Percentiles rank a stretch among this genome's conserved stretches.
phyloP scores from a whole-genome alignment of 2,888 invertebrate species.

The Branchipolynoe longqiensis region DNA sequence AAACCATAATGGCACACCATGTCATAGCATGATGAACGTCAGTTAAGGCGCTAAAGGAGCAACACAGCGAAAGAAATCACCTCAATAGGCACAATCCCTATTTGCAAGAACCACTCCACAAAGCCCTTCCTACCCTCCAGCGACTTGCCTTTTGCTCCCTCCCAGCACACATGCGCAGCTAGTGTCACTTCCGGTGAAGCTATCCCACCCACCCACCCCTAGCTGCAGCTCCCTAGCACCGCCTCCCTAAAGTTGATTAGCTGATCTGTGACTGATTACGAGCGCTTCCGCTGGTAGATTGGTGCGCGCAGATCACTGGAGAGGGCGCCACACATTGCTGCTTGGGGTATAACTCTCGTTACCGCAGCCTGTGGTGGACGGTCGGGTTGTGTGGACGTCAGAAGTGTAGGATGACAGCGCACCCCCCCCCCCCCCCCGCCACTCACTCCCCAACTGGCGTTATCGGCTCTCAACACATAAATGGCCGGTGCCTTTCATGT shows the following conservation, averaged over 20 bases:
- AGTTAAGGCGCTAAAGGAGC: too few species aligned
- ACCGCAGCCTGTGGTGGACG: background rate
- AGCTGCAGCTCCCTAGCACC: constrained; percentile 9
- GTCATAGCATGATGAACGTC: too few species aligned
- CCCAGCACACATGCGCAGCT: constrained; percentile 25
- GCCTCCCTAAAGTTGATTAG: constrained; percentile 42
- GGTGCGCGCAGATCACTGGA: constrained; percentile 37
- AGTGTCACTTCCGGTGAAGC: constrained; percentile 21
- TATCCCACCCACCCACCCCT: constrained; percentile 29
- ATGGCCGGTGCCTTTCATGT: background rate
- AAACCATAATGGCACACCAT: too few species aligned
- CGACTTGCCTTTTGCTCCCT: background rate
- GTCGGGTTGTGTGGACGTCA: too few species aligned
- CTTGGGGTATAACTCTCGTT: constrained; percentile 7
- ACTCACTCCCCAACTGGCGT: too few species aligned
- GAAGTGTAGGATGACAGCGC: constrained; percentile 3
- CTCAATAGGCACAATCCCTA: too few species aligned
- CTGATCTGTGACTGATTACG: constrained; percentile 24
- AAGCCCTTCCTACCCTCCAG: background rate
- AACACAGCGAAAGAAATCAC: too few species aligned
- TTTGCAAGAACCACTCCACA: background rate
- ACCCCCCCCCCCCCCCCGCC: too few species aligned
- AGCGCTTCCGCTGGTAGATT: background rate
- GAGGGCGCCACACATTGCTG: constrained; percentile 40
- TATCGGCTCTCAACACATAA: background rate